phyloP scores from a whole-genome alignment of 2,113 vertebrate species.

The Pomatorhinus ruficollis region DNA sequence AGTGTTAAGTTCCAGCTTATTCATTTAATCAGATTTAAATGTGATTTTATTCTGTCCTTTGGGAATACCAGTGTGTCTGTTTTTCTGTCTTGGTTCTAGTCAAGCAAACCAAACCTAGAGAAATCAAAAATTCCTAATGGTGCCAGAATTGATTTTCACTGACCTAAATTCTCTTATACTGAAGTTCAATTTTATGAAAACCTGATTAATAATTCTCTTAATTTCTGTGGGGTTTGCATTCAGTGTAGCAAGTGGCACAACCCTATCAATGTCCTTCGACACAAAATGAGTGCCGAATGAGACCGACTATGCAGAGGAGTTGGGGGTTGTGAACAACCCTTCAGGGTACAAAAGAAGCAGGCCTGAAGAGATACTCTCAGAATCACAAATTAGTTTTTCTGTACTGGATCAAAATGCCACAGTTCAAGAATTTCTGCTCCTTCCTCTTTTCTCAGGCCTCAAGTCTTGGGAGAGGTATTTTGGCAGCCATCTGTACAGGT shows the following conservation, averaged over 20 bases:
- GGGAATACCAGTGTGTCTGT: background rate
- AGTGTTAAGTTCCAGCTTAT: background rate
- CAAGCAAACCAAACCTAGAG: background rate
- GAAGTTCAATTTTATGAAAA: background rate
- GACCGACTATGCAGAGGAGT: rapidly evolving
- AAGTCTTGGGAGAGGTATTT: background rate
- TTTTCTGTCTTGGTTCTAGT: background rate
- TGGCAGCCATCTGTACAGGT: background rate
- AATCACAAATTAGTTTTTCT: background rate
- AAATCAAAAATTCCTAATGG: background rate
- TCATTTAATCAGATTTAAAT: background rate
- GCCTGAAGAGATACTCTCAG: background rate
- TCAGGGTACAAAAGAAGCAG: background rate
- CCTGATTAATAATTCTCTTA: rapidly evolving
- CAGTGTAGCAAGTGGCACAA: rapidly evolving
- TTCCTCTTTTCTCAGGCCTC: background rate
- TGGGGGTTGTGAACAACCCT: background rate
- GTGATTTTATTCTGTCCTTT: background rate
- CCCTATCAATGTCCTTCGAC: background rate
- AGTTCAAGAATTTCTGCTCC: background rate
- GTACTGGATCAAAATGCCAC: background rate
- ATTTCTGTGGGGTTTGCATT: background rate
- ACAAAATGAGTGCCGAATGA: background rate
- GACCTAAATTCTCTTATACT: background rate
- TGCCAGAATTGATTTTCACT: background rate